A percentile compares a stretch with the other conserved stretches of the same genome.
Conservation (phyloP, 2,113 vertebrate genomes). For the Stomatorhinus ivindoensis region DNA sequence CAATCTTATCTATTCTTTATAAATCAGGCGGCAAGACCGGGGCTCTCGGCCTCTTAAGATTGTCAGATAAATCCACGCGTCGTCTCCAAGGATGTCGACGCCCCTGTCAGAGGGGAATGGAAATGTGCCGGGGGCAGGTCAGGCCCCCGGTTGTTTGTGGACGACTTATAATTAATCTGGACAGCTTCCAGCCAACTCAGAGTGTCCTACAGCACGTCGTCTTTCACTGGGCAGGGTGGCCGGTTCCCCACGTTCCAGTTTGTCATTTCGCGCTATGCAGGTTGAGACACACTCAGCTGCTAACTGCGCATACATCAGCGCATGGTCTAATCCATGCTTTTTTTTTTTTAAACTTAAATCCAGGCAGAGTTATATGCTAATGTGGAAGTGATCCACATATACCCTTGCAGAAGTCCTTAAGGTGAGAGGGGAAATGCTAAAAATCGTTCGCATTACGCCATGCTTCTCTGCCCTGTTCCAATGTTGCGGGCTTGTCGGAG, state of each 20-base stretch:
- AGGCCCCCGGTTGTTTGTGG: constrained; percentile 29
- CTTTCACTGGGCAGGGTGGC: constrained; percentile 36
- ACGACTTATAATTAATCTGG: constrained; percentile 58
- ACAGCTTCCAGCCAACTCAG: constrained; percentile 48
- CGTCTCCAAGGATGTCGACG: constrained; percentile 26
- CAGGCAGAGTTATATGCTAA: constrained; percentile 22
- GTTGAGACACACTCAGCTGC: not conserved
- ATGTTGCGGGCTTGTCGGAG: not conserved
- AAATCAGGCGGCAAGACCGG: constrained; percentile 46
- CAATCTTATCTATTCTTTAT: constrained; percentile 56
- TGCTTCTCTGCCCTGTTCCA: not conserved
- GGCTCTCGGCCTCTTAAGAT: constrained; percentile 32
- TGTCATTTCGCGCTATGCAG: constrained; percentile 30
- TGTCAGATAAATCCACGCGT: constrained; percentile 38
- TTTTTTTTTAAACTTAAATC: constrained; percentile 20
- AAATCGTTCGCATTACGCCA: not conserved
- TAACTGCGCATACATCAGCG: not conserved
- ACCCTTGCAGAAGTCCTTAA: constrained; percentile 12
- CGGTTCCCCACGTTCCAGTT: constrained; percentile 32
- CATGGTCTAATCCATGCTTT: not conserved
- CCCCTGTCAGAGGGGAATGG: constrained; percentile 36
- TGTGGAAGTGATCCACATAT: constrained; percentile 3
- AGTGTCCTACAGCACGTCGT: constrained; percentile 40
- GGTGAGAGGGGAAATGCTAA: constrained; percentile 19
- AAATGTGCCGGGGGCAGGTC: constrained; percentile 23